A percentile compares a stretch with the other conserved stretches of the same genome.
These are phyloP conservation scores for Drosophila guanche DNA, from an alignment of 1,140 invertebrate species.

Conservation along the genomic window DNA sequence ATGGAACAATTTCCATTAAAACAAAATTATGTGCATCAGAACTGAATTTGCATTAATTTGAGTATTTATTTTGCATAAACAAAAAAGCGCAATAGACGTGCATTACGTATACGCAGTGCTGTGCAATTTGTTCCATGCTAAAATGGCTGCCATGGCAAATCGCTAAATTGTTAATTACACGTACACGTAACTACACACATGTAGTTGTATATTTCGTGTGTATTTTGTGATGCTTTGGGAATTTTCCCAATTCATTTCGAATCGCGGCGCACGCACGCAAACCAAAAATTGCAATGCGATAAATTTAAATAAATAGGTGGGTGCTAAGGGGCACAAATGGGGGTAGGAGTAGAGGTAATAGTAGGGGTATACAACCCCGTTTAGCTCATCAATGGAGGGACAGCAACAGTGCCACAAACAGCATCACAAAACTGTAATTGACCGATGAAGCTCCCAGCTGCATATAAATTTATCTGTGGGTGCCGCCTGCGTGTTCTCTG, in stretches of 20 bases:
- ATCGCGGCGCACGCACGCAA: constrained; percentile 31
- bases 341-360: no score
- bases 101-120: constrained; percentile 22
- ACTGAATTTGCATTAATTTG: constrained; percentile 73
- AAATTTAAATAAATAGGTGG: constrained; percentile 71
- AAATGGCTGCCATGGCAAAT: constrained; percentile 59
- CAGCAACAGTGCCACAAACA: constrained; percentile 25
- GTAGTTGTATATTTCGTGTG: constrained; percentile 2
- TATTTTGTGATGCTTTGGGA: no score
- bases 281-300: constrained; percentile 49
- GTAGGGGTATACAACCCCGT: constrained; percentile 1
- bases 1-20: constrained; percentile 67
- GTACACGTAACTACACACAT: background rate
- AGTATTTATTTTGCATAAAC: constrained; percentile 10
- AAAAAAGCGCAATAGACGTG: background rate
- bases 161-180: constrained; percentile 77
- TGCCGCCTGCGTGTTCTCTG: constrained; percentile 34
- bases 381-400: constrained; percentile 53
- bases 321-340: background rate
- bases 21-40: constrained; percentile 69
- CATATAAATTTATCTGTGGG: constrained; percentile 8
- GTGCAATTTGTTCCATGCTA: constrained; percentile 25
- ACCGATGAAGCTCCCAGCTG: constrained; percentile 22
- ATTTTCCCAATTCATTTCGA: constrained; percentile 46
- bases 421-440: constrained; percentile 71